Percentiles rank a stretch among this genome's conserved stretches.
These are phyloP conservation scores for Lysiphlebus fabarum DNA, from an alignment of 1,140 invertebrate genomes.

Conservation along the genomic window DNA sequence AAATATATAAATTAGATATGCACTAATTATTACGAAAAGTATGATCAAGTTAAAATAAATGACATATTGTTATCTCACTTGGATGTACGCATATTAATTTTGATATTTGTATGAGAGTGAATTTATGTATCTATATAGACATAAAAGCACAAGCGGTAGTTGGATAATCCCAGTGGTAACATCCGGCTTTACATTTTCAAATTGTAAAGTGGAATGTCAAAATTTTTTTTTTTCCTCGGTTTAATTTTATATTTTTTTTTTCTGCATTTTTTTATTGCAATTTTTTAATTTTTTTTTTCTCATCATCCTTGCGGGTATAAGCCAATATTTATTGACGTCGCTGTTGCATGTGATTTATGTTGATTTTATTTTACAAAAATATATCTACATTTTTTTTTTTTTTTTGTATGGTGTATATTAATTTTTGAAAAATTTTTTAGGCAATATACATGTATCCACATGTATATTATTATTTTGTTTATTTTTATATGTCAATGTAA, in stretches of 20 bases:
- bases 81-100: too few species aligned
- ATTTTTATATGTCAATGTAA: too few species aligned
- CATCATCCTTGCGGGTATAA: background rate
- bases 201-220: background rate
- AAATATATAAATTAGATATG: too few species aligned
- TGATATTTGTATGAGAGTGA: too few species aligned
- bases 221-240: background rate
- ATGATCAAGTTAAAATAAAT: too few species aligned
- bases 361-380: too few species aligned
- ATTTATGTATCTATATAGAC: too few species aligned
- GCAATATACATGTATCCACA: too few species aligned
- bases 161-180: constrained; percentile 2
- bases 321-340: constrained; percentile 7
- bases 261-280: background rate
- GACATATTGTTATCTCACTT: too few species aligned
- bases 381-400: background rate
- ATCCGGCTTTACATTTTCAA: background rate
- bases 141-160: too few species aligned
- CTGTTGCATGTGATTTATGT: background rate
- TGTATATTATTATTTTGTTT: too few species aligned
- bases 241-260: background rate
- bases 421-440: background rate
- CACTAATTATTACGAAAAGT: too few species aligned
- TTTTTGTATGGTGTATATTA: background rate
- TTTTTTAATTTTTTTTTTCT: background rate